These are phyloP conservation scores for Piezodorus guildinii DNA, from an alignment of 1,140 invertebrate species.

Conservation along the genomic window DNA sequence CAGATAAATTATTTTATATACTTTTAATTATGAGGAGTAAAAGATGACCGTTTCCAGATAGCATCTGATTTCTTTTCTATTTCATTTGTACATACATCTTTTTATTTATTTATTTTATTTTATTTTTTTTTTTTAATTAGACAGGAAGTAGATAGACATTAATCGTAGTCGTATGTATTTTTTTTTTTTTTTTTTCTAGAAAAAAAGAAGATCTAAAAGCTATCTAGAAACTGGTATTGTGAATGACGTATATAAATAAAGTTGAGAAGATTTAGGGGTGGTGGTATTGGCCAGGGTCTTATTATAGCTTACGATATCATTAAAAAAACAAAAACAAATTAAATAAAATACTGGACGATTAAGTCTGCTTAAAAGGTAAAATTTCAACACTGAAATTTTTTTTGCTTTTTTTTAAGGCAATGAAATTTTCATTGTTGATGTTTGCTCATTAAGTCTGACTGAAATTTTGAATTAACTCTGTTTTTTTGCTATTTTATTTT, in stretches of 20 bases:
- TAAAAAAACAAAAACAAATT: no score
- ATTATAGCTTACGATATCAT: no score
- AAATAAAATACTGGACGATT: no score
- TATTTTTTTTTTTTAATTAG: not conserved
- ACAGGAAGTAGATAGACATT: not conserved
- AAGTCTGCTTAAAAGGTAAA: no score
- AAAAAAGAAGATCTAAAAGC: not conserved
- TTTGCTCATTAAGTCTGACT: no score
- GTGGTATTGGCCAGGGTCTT: no score
- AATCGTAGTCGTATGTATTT: not conserved
- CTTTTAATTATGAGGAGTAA: not conserved
- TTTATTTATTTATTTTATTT: not conserved
- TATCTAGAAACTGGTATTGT: conserved; percentile 8
- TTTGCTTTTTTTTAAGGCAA: no score
- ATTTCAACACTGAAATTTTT: no score
- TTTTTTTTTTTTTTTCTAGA: no score
- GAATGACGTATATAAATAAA: not conserved
- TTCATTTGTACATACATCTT: not conserved
- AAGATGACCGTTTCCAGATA: conserved; percentile 9
- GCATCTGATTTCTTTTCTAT: not conserved
- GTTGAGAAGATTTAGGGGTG: not conserved
- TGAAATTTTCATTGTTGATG: no score
- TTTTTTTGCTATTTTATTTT: no score
- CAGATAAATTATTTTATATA: not conserved
- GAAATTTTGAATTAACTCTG: no score